Evolutionary conservation across 2,113 vertebrate species (phyloP), one percentile per base, ranked within the genome.

Genomic region (Nothobranchius furzeri): DNA sequence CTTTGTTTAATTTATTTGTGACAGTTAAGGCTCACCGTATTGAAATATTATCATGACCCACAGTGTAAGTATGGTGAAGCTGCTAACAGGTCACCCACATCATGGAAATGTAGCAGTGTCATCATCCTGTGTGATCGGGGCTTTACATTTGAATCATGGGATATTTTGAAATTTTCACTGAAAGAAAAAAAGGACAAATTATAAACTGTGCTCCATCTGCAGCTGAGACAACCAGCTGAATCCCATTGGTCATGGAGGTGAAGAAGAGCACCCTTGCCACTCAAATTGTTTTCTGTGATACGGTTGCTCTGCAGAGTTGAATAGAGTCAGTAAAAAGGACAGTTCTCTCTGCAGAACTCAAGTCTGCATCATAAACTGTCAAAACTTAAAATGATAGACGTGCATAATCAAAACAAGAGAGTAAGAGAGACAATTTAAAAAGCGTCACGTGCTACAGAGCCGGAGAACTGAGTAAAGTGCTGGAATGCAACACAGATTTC

Each of bases 401-500:
- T 24, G 37, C 3, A 35, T 14, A 15, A 47, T 15, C 47, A 40
- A 36, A 51, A 56, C 12, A 56, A 55, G 17, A 4, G 20, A 20
- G 20, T 12, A 17, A 17, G 47, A 70, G 47, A 70, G 71, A 49
- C 66, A 8, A 17, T 10, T 8, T 10, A 20, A 50, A 20, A 9
- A 20, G n/a, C 54, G 12, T 24, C 35, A 70, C 60, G 50, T 63
- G 52, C 56, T 65, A 51, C 37, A 10, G 42, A 59, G 15, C 2
- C 6, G n/a, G 12, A 40, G 13, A 42, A 49, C 45, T 42, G 57
- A 9, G 52, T 8, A 8, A 17, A 46, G 20, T 12, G 43, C 25
- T 42, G 62, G 6, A n/a, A 55, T 67, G 12, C 14, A 15, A 64
- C 48, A 66, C 52, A 50, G 54, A 66, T 42, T 45, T 56, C 12